Evolutionary conservation across 2,113 vertebrate species (phyloP), one percentile per base, ranked within the genome.

Genomic region (Pleuronectes platessa): DNA sequence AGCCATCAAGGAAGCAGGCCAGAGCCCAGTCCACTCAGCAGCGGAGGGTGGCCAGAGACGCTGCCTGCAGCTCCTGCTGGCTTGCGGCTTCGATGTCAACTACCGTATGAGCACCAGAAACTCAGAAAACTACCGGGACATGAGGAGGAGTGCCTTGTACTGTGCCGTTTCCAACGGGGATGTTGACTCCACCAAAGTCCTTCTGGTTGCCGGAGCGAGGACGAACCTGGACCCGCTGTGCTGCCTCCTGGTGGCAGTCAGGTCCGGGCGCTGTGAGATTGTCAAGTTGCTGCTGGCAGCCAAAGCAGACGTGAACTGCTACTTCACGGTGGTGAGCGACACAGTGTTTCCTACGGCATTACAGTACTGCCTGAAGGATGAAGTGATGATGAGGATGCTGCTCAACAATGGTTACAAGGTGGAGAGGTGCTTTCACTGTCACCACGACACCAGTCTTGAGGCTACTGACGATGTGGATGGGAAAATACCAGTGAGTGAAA

Each of bases 281-380:
- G 95, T 96, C 68, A 88, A 91, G 76, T 68, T 96, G 81, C 95
- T 98, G 4, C 92, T 98, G 5, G 92, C 84, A 3, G 92, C 93
- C 0, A 93, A 93, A 61, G 96, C 96, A 0, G 92, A 97, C 0
- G 96, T 97, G 71, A 98, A 96, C 83, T 96, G 95, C 76, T 97
- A 94, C 82, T 98, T 98, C 71, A 95, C 93, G 63, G 89, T 90
- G 24, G 93, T 97, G 66, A 97, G 92, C 37, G 94, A 98, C 74
- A 96, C 93, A 0, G 92, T 90, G 65, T 98, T 98, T 58, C 96
- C 96, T 80, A 96, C 96, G 0, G 96, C 95, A 55, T 93, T 97
- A 84, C 96, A 97, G 79, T 98, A 97, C 54, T 95, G 96, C 60
- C 87, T 98, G 18, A 96, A 93, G 21, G 96, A 97, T 7, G 96